These are phyloP conservation scores for Paracyclopina nana DNA, from an alignment of 1,140 invertebrate genomes.

Conservation along the genomic window DNA sequence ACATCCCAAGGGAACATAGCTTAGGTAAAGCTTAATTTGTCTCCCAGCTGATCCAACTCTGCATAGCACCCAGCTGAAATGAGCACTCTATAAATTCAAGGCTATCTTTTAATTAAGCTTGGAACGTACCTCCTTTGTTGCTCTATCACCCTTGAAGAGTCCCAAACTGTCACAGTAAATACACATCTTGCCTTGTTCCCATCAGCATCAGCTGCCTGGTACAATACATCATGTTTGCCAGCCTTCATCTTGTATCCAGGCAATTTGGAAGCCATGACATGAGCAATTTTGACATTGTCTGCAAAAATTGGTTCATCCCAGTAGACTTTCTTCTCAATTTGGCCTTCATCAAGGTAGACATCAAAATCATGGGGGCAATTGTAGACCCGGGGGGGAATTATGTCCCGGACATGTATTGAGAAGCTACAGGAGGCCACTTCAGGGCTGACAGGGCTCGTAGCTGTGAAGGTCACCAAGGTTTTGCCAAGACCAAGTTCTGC, in stretches of 20 bases:
- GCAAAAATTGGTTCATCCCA: not conserved
- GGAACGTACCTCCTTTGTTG: not conserved
- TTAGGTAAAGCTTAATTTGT: not conserved
- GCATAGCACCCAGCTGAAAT: not conserved
- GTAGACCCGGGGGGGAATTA: constrained; percentile 33
- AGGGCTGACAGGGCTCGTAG: constrained; percentile 33
- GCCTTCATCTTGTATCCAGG: not conserved
- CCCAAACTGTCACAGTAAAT: not conserved
- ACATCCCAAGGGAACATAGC: not conserved
- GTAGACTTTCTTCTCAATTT: not conserved
- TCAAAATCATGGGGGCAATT: constrained; percentile 42
- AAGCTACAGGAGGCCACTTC: constrained; percentile 37
- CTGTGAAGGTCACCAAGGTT: constrained; percentile 38
- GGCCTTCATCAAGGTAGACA: constrained; percentile 31
- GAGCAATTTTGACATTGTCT: not conserved
- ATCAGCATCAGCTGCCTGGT: not conserved
- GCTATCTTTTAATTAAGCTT: not conserved
- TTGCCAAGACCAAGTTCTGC: constrained; percentile 36
- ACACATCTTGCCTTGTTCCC: not conserved
- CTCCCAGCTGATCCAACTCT: not conserved
- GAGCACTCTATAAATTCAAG: not conserved
- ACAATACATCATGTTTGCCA: not conserved
- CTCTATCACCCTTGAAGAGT: not conserved
- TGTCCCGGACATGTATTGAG: constrained; percentile 39
- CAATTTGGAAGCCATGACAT: not conserved